These are phyloP conservation scores for Cerastis rubricosa DNA, from an alignment of 2,888 invertebrate species.

Conservation along the genomic window DNA sequence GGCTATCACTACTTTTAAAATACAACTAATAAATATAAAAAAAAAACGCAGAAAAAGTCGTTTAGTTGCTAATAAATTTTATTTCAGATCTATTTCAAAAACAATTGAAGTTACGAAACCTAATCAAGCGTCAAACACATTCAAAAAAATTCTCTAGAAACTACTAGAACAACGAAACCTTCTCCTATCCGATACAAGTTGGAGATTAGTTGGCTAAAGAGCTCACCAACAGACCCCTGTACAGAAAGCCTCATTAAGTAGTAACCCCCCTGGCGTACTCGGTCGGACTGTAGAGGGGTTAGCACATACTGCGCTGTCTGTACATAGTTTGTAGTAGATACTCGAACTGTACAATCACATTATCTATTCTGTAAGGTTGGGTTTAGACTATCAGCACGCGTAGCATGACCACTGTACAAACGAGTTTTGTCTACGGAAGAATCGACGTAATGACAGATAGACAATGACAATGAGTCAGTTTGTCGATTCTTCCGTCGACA, in stretches of 20 bases:
- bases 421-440: no score
- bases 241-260: no score
- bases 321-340: no score
- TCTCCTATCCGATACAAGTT: conserved; percentile 2
- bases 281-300: no score
- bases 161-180: neutral
- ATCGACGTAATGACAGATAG: no score
- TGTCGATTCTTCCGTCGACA: no score
- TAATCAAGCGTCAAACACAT: neutral
- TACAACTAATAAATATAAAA: neutral
- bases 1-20: no score
- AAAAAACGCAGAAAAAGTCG: neutral
- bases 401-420: no score
- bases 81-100: neutral
- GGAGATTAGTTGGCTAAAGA: conserved; percentile 1
- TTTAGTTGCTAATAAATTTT: neutral
- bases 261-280: no score
- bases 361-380: conserved; percentile 14
- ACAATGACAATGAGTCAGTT: no score
- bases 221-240: neutral
- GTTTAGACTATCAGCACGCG: conserved; percentile 16
- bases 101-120: neutral
- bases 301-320: no score
- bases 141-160: neutral
- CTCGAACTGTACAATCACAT: conserved; percentile 12